Conservation (phyloP, 2,888 invertebrate species). For the Poecilobothrus nobilitatus region DNA sequence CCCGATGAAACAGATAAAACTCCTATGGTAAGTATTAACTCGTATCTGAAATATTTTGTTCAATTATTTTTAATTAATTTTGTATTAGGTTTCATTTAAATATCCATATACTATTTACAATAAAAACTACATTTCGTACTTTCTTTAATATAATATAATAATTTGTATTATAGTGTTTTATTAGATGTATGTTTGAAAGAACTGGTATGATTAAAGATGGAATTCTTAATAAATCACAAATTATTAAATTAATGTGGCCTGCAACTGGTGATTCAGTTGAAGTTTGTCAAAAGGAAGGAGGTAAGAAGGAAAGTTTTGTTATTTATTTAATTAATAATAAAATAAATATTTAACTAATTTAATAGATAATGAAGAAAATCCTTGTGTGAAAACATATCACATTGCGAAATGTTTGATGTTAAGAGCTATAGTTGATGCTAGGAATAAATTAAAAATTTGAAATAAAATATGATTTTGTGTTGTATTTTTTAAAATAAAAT, state of each 20-base stretch:
- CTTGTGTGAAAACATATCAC: conserved; percentile 48
- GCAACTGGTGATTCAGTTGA: conserved; percentile 37
- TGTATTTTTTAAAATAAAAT: too few species aligned
- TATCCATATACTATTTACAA: conserved; percentile 4
- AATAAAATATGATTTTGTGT: not conserved
- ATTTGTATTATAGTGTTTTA: conserved; percentile 43
- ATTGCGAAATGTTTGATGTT: conserved; percentile 49
- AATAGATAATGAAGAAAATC: conserved; percentile 40
- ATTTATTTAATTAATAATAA: not conserved
- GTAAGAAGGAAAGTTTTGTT: conserved; percentile 27
- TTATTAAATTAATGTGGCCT: conserved; percentile 42
- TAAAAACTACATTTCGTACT: not conserved
- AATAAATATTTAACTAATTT: conserved; percentile 13
- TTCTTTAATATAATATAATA: too few species aligned
- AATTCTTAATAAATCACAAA: conserved; percentile 41
- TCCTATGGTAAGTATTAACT: conserved; percentile 45
- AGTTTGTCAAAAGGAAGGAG: conserved; percentile 34
- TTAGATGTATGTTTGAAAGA: conserved; percentile 49
- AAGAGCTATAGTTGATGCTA: conserved; percentile 35
- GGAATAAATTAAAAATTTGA: conserved; percentile 31
- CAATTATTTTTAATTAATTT: not conserved
- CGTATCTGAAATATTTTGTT: not conserved
- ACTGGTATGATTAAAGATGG: conserved; percentile 45
- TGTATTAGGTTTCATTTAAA: not conserved
- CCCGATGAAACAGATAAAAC: conserved; percentile 50